Base-by-base conservation (phyloP, 2,113 vertebrate species). In the Corvus hawaiiensis region DNA sequence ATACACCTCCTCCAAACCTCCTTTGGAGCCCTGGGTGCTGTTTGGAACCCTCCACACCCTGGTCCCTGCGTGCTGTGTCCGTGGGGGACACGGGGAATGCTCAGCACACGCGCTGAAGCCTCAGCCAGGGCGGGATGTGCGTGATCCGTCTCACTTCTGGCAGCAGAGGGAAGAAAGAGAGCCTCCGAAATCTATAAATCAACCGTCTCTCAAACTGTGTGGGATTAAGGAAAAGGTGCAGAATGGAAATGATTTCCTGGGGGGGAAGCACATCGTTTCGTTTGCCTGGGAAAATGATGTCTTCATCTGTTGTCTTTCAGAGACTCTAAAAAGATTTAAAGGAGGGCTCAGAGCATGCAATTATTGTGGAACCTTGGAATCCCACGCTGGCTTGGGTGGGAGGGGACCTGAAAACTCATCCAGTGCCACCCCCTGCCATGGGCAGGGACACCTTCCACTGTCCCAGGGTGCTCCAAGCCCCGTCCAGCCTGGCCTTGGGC, bases 1-100 rank as follows among this genome's bases (percentile, higher is more conserved):
- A 43, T 58, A 9, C 0, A 4, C 28, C 22, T 88, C 41, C 37
- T 69, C 33, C 1, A 0, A 16, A 6, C 55, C 39, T 73, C 48
- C 59, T 59, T 10, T 33, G 18, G 71, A 87, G 61, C 28, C 28
- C 44, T 33, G 22, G 58, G 28, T 27, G 23, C 49, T 55, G 69
- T 56, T 52, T 58, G 35, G 62, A 52, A 23, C 16, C 17, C 28
- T 85, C 8, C 21, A 14, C 6, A 6, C 3, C 18, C 12, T 32
- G 0, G 0, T 37, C 79, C 30, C 63, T n/a, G 3, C 6, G 1
- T 5, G 3, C 52, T 35, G 6, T 27, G 32, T 46, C 39, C 3
- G 0, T 20, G 33, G 46, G 33, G 49, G 5, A 71, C 15, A 19
- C 2, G 3, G 30, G 43, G 55, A n/a, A 11, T 4, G 54, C 61